Percentiles rank a stretch among this genome's conserved stretches.
phyloP scores from a whole-genome alignment of 2,888 invertebrate genomes.

The Phalera bucephala region DNA sequence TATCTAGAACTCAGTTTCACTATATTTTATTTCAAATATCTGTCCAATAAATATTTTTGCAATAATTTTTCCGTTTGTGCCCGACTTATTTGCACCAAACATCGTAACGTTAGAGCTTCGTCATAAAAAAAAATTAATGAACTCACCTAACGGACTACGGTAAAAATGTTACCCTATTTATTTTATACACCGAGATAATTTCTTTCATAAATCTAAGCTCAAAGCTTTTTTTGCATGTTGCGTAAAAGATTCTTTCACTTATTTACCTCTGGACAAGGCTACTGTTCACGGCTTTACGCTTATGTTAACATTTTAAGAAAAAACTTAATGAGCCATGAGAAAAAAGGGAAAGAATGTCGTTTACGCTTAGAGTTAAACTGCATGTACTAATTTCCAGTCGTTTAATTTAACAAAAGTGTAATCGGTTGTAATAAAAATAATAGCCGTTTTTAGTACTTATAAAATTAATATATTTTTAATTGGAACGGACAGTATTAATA shows the following conservation, averaged over 20 bases:
- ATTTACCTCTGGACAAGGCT: constrained; percentile 40
- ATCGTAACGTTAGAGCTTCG: no score
- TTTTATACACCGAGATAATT: constrained; percentile 17
- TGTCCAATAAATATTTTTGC: no score
- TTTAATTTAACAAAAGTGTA: neutral
- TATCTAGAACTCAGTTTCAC: no score
- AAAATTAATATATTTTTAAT: no score
- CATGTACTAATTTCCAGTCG: constrained; percentile 28
- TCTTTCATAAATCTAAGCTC: constrained; percentile 13
- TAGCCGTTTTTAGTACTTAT: no score
- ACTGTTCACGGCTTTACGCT: constrained; percentile 59
- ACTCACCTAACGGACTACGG: no score
- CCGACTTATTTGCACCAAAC: no score
- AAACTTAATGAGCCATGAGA: constrained; percentile 60
- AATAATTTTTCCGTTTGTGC: no score
- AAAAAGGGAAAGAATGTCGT: constrained; percentile 45
- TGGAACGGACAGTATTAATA: no score
- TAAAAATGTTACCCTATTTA: constrained; percentile 1
- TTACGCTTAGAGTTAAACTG: constrained; percentile 29
- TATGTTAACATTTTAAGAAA: constrained; percentile 68
- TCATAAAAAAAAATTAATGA: no score
- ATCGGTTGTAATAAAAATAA: neutral
- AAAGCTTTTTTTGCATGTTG: constrained; percentile 23
- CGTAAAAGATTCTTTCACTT: constrained; percentile 45
- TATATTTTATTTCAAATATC: no score